Percentiles rank a stretch among this genome's conserved stretches.
Evolutionary conservation across 2,888 invertebrate genomes (phyloP).

Genomic region (Eurytoma californica): DNA sequence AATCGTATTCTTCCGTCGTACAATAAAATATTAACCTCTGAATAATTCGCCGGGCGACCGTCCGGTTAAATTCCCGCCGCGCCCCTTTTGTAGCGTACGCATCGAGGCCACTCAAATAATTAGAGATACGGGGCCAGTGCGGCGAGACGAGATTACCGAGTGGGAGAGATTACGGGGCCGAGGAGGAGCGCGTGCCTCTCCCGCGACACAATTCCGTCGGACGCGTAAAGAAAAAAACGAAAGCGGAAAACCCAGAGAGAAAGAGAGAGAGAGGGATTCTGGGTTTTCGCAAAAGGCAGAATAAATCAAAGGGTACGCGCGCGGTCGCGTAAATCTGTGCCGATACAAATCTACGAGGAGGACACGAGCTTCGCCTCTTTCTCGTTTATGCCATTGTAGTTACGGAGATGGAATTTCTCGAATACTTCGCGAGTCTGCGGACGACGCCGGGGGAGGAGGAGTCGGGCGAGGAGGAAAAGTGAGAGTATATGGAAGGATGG

Average conservation of each 20-base stretch:
- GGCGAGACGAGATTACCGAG: neutral
- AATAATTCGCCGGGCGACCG: too few relatives aligned
- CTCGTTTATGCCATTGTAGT: conserved; percentile 38
- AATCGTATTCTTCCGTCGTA: too few relatives aligned
- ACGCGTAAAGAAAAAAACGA: conserved; percentile 12
- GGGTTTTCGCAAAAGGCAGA: conserved; percentile 34
- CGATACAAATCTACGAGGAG: conserved; percentile 55
- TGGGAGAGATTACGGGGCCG: too few relatives aligned
- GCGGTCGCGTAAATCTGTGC: conserved; percentile 55
- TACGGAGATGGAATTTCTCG: conserved; percentile 44
- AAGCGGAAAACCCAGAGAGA: conserved; percentile 38
- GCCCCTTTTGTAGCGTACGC: too few relatives aligned
- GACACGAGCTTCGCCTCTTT: conserved; percentile 8
- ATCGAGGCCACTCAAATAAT: too few relatives aligned
- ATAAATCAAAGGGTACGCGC: conserved; percentile 52
- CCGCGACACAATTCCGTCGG: conserved; percentile 48
- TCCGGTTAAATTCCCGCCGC: too few relatives aligned
- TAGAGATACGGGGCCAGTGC: too few relatives aligned
- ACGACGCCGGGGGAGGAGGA: neutral
- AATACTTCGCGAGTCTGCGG: conserved; percentile 40
- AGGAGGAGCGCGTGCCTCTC: too few relatives aligned
- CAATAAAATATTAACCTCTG: too few relatives aligned
- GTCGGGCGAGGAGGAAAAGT: conserved; percentile 15
- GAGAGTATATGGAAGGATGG: conserved; percentile 31
- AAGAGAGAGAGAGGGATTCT: too few relatives aligned